A percentile compares a stretch with the other conserved stretches of the same genome.
Evolutionary conservation across 2,888 invertebrate species (phyloP).

Genomic region (Meiosimyza decipiens): DNA sequence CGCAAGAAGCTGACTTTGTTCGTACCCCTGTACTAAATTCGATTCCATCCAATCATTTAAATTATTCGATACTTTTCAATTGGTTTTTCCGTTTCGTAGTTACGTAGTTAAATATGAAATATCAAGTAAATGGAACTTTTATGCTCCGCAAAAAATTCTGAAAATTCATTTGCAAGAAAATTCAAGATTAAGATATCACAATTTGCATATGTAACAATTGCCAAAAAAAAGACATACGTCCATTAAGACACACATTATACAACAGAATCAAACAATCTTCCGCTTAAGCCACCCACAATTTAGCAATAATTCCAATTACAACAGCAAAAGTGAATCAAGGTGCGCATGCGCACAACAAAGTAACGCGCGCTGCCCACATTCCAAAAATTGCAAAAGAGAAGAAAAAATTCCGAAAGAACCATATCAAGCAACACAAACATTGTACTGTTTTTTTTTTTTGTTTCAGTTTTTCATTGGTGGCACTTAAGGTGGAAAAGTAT

Average conservation of each 20-base stretch:
- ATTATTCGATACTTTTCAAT: no score
- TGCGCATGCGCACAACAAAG: slow-evolving; percentile 5
- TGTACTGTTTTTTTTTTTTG: no score
- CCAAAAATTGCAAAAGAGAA: slow-evolving; percentile 1
- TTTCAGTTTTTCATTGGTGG: no score
- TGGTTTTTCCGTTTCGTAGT: no score
- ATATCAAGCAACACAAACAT: slow-evolving; percentile 10
- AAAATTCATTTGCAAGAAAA: no score
- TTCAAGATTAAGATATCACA: slow-evolving; percentile 3
- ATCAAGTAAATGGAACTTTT: no score
- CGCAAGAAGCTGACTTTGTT: no score
- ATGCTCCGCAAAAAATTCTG: no score
- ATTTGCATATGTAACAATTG: not conserved
- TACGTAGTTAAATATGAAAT: no score
- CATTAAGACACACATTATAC: not conserved
- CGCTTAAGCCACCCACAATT: slow-evolving; percentile 15
- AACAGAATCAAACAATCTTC: slow-evolving; percentile 5
- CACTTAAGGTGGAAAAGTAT: no score
- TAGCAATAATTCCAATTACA: slow-evolving; percentile 7
- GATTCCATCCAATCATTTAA: no score
- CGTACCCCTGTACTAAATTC: no score
- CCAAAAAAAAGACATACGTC: not conserved
- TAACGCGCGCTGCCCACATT: slow-evolving; percentile 27
- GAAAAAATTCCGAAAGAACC: not conserved
- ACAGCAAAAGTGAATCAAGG: slow-evolving; percentile 8